These are phyloP conservation scores for Mystacornis crossleyi DNA, from an alignment of 2,113 vertebrate genomes.

Conservation along the genomic window DNA sequence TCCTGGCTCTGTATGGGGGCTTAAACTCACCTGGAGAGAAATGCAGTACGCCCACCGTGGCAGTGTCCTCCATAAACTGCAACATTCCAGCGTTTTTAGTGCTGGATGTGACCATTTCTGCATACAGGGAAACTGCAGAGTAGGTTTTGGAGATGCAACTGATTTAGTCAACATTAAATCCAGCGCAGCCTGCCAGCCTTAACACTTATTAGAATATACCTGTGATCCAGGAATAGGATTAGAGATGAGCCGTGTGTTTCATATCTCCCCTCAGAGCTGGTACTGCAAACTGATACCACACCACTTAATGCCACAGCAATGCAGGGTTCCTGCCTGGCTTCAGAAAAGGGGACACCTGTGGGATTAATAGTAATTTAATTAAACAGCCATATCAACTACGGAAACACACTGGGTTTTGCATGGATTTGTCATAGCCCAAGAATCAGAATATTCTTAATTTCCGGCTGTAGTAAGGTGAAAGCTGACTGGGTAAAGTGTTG, in stretches of 20 bases:
- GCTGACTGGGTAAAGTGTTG: not conserved
- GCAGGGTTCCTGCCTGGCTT: not conserved
- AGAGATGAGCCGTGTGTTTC: constrained; percentile 19
- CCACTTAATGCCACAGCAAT: not conserved
- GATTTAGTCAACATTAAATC: not conserved
- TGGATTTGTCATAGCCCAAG: not conserved
- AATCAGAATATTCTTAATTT: not conserved
- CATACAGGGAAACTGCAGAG: not conserved
- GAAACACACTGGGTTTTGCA: not conserved
- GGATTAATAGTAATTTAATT: not conserved
- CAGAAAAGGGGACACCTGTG: not conserved
- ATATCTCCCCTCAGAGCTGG: constrained; percentile 12
- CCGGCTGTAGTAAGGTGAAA: not conserved
- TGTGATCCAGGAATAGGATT: not conserved
- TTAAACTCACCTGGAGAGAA: not conserved
- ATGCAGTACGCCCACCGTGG: not conserved
- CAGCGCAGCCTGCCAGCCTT: not conserved
- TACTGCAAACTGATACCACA: not conserved
- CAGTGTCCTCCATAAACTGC: not conserved
- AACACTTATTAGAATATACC: constrained; percentile 12
- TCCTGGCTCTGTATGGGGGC: not conserved
- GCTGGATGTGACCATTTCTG: not conserved
- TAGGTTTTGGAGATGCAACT: not conserved
- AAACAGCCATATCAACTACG: not conserved
- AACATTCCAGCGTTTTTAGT: not conserved